phyloP scores from a whole-genome alignment of 2,888 invertebrate genomes.

The Brachyopa scutellaris region DNA sequence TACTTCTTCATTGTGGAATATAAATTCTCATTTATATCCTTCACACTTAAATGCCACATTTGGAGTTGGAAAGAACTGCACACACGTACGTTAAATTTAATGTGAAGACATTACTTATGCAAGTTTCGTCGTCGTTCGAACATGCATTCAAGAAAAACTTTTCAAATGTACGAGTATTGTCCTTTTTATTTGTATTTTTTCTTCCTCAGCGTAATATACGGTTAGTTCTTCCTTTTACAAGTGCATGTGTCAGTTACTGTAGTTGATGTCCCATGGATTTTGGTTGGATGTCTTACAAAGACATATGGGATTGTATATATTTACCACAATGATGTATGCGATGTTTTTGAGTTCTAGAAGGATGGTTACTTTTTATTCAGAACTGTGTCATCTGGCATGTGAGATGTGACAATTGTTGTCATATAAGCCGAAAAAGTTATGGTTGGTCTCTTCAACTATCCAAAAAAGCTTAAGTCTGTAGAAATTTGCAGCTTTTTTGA shows the following conservation, averaged over 20 bases:
- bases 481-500: too few relatives aligned
- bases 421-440: too few relatives aligned
- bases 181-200: background rate
- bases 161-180: too few relatives aligned
- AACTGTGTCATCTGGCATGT: too few relatives aligned
- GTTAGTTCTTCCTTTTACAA: background rate
- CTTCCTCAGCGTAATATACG: background rate
- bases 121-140: constrained; percentile 46
- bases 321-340: too few relatives aligned
- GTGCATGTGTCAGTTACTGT: constrained; percentile 6
- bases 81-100: constrained; percentile 26
- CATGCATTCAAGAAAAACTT: too few relatives aligned
- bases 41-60: constrained; percentile 9
- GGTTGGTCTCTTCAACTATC: too few relatives aligned
- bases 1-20: background rate
- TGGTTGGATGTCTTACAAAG: constrained; percentile 12
- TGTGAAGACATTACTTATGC: constrained; percentile 45
- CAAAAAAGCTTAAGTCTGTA: too few relatives aligned
- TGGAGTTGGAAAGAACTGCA: background rate
- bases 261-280: background rate
- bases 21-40: constrained; percentile 42
- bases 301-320: constrained; percentile 6
- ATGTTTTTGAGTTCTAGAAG: too few relatives aligned
- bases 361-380: too few relatives aligned
- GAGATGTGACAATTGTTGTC: too few relatives aligned